Conservation (phyloP, 2,113 vertebrate species). For the Phalacrocorax brasilianus region DNA sequence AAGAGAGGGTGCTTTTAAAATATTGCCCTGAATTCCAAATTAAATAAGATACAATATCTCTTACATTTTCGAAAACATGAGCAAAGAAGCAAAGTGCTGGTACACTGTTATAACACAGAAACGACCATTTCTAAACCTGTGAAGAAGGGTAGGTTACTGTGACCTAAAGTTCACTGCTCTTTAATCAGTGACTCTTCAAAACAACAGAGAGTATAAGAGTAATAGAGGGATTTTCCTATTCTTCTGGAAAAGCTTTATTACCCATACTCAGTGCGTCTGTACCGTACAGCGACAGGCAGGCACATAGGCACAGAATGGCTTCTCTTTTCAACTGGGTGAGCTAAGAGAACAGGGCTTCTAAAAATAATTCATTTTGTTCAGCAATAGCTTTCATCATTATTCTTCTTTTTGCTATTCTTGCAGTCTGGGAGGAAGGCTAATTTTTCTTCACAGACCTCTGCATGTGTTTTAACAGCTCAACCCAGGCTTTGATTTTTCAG, state of each 20-base stretch:
- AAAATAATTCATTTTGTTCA: constrained; percentile 19
- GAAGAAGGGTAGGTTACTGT: neutral
- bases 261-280: neutral
- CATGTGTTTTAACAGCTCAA: neutral
- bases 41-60: neutral
- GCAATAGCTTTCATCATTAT: neutral
- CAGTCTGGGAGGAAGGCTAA: neutral
- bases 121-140: neutral
- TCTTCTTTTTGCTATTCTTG: neutral
- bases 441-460: neutral
- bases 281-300: neutral
- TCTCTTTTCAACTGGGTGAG: neutral
- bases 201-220: neutral
- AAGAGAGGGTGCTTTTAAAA: neutral
- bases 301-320: neutral
- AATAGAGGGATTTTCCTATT: neutral
- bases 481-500: neutral
- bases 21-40: neutral
- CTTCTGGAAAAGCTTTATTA: neutral
- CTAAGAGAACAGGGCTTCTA: neutral
- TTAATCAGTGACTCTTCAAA: neutral
- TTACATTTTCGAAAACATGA: neutral
- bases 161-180: neutral
- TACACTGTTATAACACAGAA: neutral
- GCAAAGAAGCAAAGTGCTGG: neutral